Base-by-base conservation (phyloP, 2,797 vertebrate genomes). In the Tokudaia tokunoshimensis region DNA sequence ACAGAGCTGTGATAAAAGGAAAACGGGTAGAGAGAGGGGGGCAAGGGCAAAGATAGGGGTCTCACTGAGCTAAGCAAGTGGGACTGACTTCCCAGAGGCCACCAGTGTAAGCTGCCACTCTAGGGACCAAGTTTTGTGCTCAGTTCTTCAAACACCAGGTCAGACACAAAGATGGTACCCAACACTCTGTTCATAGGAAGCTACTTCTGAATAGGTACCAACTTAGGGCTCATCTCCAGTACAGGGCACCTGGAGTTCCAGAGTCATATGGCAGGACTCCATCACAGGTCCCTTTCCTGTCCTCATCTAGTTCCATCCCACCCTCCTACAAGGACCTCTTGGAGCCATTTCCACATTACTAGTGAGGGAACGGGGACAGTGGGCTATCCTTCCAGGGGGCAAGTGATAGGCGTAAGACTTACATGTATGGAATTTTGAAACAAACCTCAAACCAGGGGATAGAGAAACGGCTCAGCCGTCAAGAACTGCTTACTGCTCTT, bases 401-500 rank as follows among this genome's bases (percentile, higher is more conserved):
- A 9, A 9, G 72, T 44, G 29, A 41, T 0, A 72, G 61, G 34
- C 6, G 14, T 72, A 87, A 19, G 24, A 37, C 61, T 0, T 61
- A 9, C 55, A 81, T 44, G 14, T 0, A 26, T 61, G 37, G 29
- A 55, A 94, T 65, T 90, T 44, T 34, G 59, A 89, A 84, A 41
- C 81, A 82, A 81, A 59, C 52, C 87, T 47, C 44, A 94, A 82
- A 94, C 12, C 31, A n/a, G 31, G 44, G 44, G 11, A 47, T 67
- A 20, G 31, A 84, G 44, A 67, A 47, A 67, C 50, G 83, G 63
- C 31, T 67, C 12, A 13, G 61, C 31, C 63, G 50, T 24, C 63
- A n/a, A 86, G 63, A 86, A 31, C 34, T 2, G 6, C 44, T 67
- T n/a, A 85, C 83, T 70, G 19, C 5, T n/a, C 20, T 50, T 52